phyloP scores from a whole-genome alignment of 2,888 invertebrate genomes.

The Drosophila incognita region DNA sequence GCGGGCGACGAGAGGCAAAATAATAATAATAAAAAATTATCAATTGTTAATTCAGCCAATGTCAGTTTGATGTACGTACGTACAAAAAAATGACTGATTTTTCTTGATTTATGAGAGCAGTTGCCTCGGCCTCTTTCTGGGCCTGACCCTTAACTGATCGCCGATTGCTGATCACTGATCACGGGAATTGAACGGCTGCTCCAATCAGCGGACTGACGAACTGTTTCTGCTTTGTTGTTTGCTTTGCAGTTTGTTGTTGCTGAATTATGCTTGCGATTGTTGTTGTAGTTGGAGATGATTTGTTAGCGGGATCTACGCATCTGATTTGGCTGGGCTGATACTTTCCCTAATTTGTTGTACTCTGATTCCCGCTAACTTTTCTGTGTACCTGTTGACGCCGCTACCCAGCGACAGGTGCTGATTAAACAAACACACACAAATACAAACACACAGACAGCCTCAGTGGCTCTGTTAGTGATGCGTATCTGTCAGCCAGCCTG shows the following conservation, averaged over 20 bases:
- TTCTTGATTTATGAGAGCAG: slow-evolving; percentile 78
- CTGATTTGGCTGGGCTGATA: slow-evolving; percentile 54
- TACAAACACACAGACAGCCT: slow-evolving; percentile 70
- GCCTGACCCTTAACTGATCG: slow-evolving; percentile 29
- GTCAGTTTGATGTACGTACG: slow-evolving; percentile 71
- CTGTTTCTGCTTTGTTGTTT: slow-evolving; percentile 27
- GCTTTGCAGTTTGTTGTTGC: slow-evolving; percentile 34
- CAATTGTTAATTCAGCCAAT: slow-evolving; percentile 82
- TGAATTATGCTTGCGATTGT: slow-evolving; percentile 33
- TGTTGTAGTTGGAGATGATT: slow-evolving; percentile 43
- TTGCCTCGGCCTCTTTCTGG: slow-evolving; percentile 17
- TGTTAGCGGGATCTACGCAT: slow-evolving; percentile 63
- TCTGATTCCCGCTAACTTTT: slow-evolving; percentile 41
- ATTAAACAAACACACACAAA: slow-evolving; percentile 76
- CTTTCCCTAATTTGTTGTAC: slow-evolving; percentile 63
- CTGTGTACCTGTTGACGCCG: slow-evolving; percentile 72
- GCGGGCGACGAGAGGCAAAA: slow-evolving; percentile 45
- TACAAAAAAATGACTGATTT: slow-evolving; percentile 74
- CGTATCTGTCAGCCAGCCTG: slow-evolving; percentile 79
- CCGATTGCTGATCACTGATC: slow-evolving; percentile 42
- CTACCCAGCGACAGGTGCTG: slow-evolving; percentile 73
- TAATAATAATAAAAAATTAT: slow-evolving; percentile 79
- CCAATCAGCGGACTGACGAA: slow-evolving; percentile 53
- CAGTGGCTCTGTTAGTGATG: slow-evolving; percentile 54
- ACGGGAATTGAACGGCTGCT: slow-evolving; percentile 49